A percentile compares a stretch with the other conserved stretches of the same genome.
phyloP scores from a whole-genome alignment of 1,140 invertebrate genomes.

The Dendrolimus kikuchii region DNA sequence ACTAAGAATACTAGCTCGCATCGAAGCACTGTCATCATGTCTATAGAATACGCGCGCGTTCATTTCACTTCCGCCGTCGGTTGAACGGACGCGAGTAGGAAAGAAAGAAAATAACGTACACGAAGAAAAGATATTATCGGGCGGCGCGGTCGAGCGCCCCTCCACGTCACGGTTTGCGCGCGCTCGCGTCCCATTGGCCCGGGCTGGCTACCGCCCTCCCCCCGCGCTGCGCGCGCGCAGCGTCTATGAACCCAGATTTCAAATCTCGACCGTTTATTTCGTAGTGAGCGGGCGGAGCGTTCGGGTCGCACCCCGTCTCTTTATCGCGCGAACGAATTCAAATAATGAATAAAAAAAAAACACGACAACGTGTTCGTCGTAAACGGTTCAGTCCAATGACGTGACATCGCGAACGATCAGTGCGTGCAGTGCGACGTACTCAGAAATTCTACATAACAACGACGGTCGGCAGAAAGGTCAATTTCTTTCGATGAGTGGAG shows the following conservation, averaged over 20 bases:
- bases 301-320: conserved; percentile 24
- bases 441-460: conserved; percentile 29
- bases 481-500: conserved; percentile 73
- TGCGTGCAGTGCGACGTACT: conserved; percentile 55
- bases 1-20: neutral
- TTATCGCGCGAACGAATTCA: conserved; percentile 20
- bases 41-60: conserved; percentile 56
- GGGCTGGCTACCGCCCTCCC: conserved; percentile 21
- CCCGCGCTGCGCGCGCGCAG: conserved; percentile 45
- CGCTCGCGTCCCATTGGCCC: conserved; percentile 43
- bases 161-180: conserved; percentile 51
- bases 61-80: conserved; percentile 65
- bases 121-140: conserved; percentile 59
- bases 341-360: conserved; percentile 48
- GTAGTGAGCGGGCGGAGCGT: conserved; percentile 44
- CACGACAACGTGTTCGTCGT: conserved; percentile 54
- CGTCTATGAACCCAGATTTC: conserved; percentile 65
- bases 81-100: conserved; percentile 64
- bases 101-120: conserved; percentile 67
- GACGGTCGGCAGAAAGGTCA: conserved; percentile 44
- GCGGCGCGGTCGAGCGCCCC: conserved; percentile 40
- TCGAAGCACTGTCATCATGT: conserved; percentile 32
- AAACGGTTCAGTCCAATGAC: conserved; percentile 54
- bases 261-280: conserved; percentile 72
- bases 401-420: conserved; percentile 58